phyloP scores from a whole-genome alignment of 2,113 vertebrate species.

The Oophaga pumilio region DNA sequence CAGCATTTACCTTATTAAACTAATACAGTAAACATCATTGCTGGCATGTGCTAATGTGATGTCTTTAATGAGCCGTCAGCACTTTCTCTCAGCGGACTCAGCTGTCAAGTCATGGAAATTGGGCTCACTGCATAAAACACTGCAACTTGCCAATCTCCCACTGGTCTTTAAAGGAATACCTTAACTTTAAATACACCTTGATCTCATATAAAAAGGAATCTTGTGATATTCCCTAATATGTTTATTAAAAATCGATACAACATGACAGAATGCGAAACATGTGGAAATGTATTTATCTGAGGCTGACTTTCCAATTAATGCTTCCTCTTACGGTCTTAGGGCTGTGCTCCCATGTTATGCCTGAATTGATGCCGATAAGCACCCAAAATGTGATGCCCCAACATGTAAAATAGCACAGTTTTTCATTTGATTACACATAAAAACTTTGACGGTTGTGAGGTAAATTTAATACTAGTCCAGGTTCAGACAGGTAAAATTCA shows the following conservation, averaged over 20 bases:
- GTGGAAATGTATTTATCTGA: background rate
- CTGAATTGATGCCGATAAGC: no score
- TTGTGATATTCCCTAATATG: conserved; percentile 39
- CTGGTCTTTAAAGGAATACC: conserved; percentile 27
- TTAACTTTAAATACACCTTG: conserved; percentile 28
- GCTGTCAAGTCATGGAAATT: conserved; percentile 41
- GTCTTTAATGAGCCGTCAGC: conserved; percentile 46
- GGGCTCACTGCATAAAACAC: conserved; percentile 36
- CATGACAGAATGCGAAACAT: conserved; percentile 5
- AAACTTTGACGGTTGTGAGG: no score
- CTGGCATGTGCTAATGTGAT: conserved; percentile 46
- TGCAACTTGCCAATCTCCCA: conserved; percentile 23
- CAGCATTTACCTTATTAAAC: conserved; percentile 47
- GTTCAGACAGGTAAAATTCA: no score
- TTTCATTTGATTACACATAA: no score
- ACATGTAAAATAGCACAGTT: no score
- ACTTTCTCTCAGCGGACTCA: conserved; percentile 32
- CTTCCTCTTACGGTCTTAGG: no score
- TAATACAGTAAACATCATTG: conserved; percentile 39
- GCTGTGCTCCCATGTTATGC: no score
- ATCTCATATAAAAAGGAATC: conserved; percentile 21
- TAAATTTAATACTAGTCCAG: no score
- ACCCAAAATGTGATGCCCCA: no score
- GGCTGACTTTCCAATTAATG: no score
- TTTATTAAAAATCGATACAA: conserved; percentile 28